Percentiles rank a stretch among this genome's conserved stretches.
Conservation (phyloP, 2,113 vertebrate genomes). For the Corynorhinus townsendii region DNA sequence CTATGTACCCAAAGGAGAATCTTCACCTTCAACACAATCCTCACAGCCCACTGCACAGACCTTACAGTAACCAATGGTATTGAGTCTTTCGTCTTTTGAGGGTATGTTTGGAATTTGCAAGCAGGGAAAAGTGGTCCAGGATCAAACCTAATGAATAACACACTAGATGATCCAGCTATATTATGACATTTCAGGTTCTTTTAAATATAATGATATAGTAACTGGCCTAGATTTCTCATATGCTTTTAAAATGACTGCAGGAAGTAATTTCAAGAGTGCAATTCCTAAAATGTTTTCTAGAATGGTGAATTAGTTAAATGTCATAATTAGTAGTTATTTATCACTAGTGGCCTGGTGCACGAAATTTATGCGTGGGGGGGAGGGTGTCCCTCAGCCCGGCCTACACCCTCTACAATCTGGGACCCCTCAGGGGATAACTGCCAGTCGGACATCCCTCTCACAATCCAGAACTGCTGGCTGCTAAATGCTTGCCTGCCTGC, state of each 20-base stretch:
- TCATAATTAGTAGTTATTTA: constrained; percentile 16
- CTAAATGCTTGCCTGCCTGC: no score
- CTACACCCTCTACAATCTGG: no score
- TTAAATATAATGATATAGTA: not conserved
- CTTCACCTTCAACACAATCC: not conserved
- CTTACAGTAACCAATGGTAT: not conserved
- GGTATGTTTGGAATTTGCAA: not conserved
- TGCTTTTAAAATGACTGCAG: not conserved
- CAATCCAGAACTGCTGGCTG: no score
- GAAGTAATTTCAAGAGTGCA: not conserved
- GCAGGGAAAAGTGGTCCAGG: not conserved
- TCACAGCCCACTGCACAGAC: not conserved
- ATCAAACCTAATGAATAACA: not conserved
- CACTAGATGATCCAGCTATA: not conserved
- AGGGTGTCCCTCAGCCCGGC: no score
- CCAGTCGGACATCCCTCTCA: no score
- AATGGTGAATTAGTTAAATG: not conserved
- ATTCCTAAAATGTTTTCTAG: constrained; percentile 24
- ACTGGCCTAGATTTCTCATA: not conserved
- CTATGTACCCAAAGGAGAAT: not conserved
- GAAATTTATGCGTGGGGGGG: no score
- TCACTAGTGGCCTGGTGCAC: not conserved
- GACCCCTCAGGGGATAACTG: no score
- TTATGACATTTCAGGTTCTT: not conserved
- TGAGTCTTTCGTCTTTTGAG: not conserved